Conservation (phyloP, 2,797 vertebrate genomes). For the Chelon auratus region DNA sequence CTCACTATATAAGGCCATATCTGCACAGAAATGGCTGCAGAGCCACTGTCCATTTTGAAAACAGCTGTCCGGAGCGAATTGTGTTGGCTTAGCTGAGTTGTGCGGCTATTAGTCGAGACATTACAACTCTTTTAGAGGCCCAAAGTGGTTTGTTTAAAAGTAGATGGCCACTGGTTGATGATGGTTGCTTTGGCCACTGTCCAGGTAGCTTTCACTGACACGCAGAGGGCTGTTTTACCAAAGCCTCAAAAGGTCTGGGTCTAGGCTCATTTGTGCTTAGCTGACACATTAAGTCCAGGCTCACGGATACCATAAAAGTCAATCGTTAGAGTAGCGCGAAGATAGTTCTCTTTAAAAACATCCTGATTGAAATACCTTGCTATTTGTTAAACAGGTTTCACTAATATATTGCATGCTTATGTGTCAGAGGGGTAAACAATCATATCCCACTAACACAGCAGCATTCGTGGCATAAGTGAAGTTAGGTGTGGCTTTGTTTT, state of each 20-base stretch:
- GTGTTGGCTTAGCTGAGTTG: conserved; percentile 31
- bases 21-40: conserved; percentile 28
- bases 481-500: neutral
- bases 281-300: conserved; percentile 1
- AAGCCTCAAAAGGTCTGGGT: conserved; percentile 21
- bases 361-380: too few species aligned
- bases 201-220: conserved; percentile 33
- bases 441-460: conserved; percentile 3
- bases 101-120: conserved; percentile 27
- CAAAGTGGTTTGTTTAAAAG: conserved; percentile 40
- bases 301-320: conserved; percentile 7
- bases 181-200: conserved; percentile 44
- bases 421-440: neutral
- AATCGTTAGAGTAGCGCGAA: neutral
- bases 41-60: conserved; percentile 30
- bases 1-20: conserved; percentile 51
- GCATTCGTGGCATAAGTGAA: conserved; percentile 10
- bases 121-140: conserved; percentile 26
- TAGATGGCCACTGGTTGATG: conserved; percentile 9
- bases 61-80: conserved; percentile 16
- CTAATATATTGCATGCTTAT: neutral
- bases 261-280: neutral
- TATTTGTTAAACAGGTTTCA: neutral
- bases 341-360: neutral
- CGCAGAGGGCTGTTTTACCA: conserved; percentile 17